Evolutionary conservation across 1,140 invertebrate species (phyloP).

Genomic region (Neoseiulus cucumeris): DNA sequence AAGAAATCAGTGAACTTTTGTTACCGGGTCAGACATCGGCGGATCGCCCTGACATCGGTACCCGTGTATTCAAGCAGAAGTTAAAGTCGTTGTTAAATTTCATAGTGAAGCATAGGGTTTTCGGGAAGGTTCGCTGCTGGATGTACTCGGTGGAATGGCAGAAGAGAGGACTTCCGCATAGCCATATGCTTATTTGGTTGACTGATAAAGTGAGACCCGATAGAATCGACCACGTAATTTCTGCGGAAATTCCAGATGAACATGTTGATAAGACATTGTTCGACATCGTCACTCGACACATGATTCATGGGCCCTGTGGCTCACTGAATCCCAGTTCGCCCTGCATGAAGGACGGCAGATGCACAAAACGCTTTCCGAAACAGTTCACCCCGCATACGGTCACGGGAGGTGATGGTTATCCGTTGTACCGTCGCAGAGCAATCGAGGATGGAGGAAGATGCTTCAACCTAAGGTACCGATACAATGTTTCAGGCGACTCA

Average conservation of each 20-base stretch:
- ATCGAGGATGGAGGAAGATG: too few species aligned
- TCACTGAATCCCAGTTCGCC: not conserved
- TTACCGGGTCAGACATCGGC: conserved; percentile 1
- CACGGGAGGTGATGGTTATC: conserved; percentile 12
- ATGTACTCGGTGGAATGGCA: conserved; percentile 28
- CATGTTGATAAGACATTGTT: conserved; percentile 40
- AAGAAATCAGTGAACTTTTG: conserved; percentile 12
- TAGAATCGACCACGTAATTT: conserved; percentile 7
- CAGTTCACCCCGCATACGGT: not conserved
- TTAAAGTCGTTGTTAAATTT: conserved; percentile 23
- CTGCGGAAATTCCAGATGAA: conserved; percentile 47
- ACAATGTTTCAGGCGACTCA: too few species aligned
- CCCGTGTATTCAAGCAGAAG: conserved; percentile 28
- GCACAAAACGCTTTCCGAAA: not conserved
- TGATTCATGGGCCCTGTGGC: conserved; percentile 13
- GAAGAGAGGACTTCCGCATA: conserved; percentile 30
- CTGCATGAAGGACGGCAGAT: conserved; percentile 1
- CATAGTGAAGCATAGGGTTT: conserved; percentile 18
- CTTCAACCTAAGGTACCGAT: too few species aligned
- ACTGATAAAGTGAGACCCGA: not conserved
- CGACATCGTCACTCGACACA: conserved; percentile 9
- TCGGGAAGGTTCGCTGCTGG: conserved; percentile 12
- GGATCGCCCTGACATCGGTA: conserved; percentile 13
- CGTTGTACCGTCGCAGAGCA: too few species aligned
- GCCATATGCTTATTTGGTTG: conserved; percentile 25